Base-by-base conservation (phyloP, 2,797 vertebrate species). In the Falco rusticolus region DNA sequence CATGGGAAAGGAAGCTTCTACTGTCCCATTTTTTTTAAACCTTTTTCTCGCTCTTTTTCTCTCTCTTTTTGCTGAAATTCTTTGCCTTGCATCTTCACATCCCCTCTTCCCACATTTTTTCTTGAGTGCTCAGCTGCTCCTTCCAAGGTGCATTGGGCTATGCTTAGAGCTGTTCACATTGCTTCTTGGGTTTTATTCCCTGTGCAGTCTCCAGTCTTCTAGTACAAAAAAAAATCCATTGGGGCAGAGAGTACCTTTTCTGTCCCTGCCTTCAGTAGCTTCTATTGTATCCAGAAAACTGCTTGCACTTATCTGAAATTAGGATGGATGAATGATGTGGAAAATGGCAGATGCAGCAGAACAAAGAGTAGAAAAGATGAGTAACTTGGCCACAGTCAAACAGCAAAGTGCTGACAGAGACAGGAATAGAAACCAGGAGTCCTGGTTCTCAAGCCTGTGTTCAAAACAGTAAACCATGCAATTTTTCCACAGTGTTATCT, bases 401-500 rank as follows among this genome's bases (percentile, higher is more conserved):
- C 26, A 90, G 50, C 53, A 43, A 95, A 91, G 70, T 71, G 75
- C 71, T 95, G 90, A 68, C 77, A 76, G 76, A 86, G 65, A 77
- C 63, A 78, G 77, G 83, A 89, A 50, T 10, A 71, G 87, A 90
- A 94, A 85, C 57, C 84, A 87, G 63, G 84, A 91, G 68, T 90
- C 54, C 74, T 84, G n/a, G 26, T 93, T 93, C 86, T 87, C 77
- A 77, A 65, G 54, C 31, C 24, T 16, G 3, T 68, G 43, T 54
- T 93, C 93, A 50, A 60, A 91, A 86, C 76, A 84, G 84, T 87
- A 69, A 96, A 66, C 84, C 34, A 15, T 65, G 77, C 81, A 33
- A 18, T 80, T 94, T 84, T 95, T 94, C 65, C 63, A 41, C 64
- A 56, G 71, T 80, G 41, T 87, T 95, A 90, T 94, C 93, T 94